Evolutionary conservation across 2,113 vertebrate species (phyloP), one percentile per base, ranked within the genome.

Genomic region (Brachirus orientalis): DNA sequence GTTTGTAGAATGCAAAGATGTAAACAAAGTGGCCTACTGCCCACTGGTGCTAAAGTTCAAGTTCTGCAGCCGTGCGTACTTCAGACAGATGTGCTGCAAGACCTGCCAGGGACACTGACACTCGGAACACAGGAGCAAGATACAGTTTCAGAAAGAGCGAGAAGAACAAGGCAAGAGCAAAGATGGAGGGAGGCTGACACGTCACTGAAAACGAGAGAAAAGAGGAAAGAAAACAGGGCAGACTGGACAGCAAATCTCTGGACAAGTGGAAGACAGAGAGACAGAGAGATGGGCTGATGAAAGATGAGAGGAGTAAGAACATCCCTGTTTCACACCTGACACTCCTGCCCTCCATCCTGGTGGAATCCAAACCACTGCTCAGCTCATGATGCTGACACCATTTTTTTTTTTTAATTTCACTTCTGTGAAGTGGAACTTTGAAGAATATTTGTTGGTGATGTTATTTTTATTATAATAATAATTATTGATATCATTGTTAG

Each of bases 21-120:
- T 99, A 89, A 98, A 98, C 94, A 99, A 99, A 93, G 98, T 99
- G 94, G 98, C 98, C 4, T 99, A 99, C 90, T 99, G 98, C 93
- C 98, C 98, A 69, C 92, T 99, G 94, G 98, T 99, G 83, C 91
- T 98, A 90, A 99, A 99, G 95, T 99, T 99, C 95, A 97, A 98
- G 90, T 99, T 99, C 94, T 99, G 98, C 94, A 99, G 95, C 86
- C 95, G 97, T 72, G 97, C 96, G 20, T 99, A 99, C 95, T 99
- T 99, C 94, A 96, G 98, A 91, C 98, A 99, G 95, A 99, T 99
- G 95, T 99, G 98, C 91, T 99, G 98, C 95, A 99, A 98, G 92
- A 99, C 97, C 76, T 99, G 98, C 94, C 98, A 99, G 94, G 97
- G 97, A 88, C 96, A 97, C 90, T 99, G 96, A 99, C 92, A 90